Evolutionary conservation across 2,888 invertebrate genomes (phyloP).

Genomic region (Lathronympha strigana): DNA sequence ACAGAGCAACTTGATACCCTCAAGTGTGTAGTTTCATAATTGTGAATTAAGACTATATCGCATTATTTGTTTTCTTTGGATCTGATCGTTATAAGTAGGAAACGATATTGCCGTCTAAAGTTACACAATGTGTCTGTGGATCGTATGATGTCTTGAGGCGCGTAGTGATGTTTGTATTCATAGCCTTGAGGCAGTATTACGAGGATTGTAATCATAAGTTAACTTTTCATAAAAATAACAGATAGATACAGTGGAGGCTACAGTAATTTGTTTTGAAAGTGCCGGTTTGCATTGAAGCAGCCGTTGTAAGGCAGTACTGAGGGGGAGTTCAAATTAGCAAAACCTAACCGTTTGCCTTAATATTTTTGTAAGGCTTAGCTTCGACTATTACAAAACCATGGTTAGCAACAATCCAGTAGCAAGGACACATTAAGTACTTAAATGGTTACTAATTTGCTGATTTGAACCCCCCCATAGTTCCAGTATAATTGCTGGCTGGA

Average conservation of each 20-base stretch:
- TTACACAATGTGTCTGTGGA: constrained; percentile 61
- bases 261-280: constrained; percentile 60
- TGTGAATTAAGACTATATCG: constrained; percentile 37
- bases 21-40: constrained; percentile 47
- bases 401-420: no score
- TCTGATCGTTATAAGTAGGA: constrained; percentile 54
- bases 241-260: constrained; percentile 70
- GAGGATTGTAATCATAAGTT: constrained; percentile 65
- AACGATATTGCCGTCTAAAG: constrained; percentile 76
- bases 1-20: constrained; percentile 35
- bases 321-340: not conserved
- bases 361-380: no score
- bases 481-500: constrained; percentile 37
- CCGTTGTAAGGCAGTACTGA: not conserved
- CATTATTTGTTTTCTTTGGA: constrained; percentile 44
- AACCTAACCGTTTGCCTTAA: not conserved
- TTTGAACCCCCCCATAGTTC: not conserved
- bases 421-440: no score
- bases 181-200: constrained; percentile 76
- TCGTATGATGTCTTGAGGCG: constrained; percentile 66
- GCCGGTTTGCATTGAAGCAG: constrained; percentile 49
- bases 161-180: constrained; percentile 59
- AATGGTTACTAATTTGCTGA: not conserved
- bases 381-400: no score
- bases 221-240: constrained; percentile 54